These are phyloP conservation scores for Parambassis ranga DNA, from an alignment of 2,797 vertebrate genomes.

Conservation along the genomic window DNA sequence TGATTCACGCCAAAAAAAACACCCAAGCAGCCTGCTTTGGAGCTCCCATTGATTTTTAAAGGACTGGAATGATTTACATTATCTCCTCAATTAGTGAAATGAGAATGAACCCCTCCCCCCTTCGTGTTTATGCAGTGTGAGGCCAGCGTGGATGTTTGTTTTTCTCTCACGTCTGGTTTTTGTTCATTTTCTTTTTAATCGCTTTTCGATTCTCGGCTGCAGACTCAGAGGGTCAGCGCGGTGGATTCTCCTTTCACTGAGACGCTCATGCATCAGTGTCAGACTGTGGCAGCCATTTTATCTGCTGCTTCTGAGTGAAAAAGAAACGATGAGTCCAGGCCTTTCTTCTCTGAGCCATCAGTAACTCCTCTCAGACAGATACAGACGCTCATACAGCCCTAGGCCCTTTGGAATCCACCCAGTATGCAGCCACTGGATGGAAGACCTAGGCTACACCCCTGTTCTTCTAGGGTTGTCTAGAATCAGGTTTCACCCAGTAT, in stretches of 20 bases:
- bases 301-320: slow-evolving; percentile 51
- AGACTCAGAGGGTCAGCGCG: slow-evolving; percentile 48
- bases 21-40: slow-evolving; percentile 21
- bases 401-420: too few relatives aligned
- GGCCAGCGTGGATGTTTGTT: background rate
- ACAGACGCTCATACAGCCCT: too few relatives aligned
- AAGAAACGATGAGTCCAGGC: slow-evolving; percentile 65
- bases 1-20: slow-evolving; percentile 61
- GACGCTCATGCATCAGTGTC: slow-evolving; percentile 71
- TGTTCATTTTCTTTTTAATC: slow-evolving; percentile 56
- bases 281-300: slow-evolving; percentile 52
- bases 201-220: slow-evolving; percentile 55
- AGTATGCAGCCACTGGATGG: too few relatives aligned
- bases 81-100: slow-evolving; percentile 82
- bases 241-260: slow-evolving; percentile 47
- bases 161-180: background rate
- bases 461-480: too few relatives aligned
- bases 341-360: slow-evolving; percentile 31
- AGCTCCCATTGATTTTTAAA: slow-evolving; percentile 75
- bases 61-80: slow-evolving; percentile 75
- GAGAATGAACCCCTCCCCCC: slow-evolving; percentile 53
- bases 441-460: too few relatives aligned
- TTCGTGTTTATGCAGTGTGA: slow-evolving; percentile 20
- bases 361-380: too few relatives aligned
- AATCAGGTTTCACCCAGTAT: too few relatives aligned